A percentile compares a stretch with the other conserved stretches of the same genome.
Evolutionary conservation across 2,113 vertebrate genomes (phyloP).

Genomic region (Sialia sialis): DNA sequence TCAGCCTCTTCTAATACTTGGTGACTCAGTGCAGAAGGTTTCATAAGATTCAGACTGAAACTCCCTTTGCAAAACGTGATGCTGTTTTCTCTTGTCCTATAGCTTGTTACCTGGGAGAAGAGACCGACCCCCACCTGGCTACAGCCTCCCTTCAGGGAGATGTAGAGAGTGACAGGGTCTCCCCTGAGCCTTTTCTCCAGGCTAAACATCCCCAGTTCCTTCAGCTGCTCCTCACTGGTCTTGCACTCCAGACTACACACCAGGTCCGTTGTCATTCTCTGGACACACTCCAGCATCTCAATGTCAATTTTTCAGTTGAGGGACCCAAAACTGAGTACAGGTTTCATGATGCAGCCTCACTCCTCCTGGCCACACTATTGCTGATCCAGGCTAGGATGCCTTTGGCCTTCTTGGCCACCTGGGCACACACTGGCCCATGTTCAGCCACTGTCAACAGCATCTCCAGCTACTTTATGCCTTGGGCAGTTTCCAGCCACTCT

Average conservation of each 20-base stretch:
- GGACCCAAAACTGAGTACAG: neutral
- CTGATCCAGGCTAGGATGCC: neutral
- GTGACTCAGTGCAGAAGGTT: neutral
- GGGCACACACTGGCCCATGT: neutral
- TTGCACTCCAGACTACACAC: neutral
- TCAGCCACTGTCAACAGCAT: neutral
- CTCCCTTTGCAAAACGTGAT: neutral
- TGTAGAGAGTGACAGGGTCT: neutral
- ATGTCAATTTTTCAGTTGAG: neutral
- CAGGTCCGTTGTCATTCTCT: neutral
- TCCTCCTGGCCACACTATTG: neutral
- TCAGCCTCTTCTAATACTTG: neutral
- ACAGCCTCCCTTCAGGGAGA: neutral
- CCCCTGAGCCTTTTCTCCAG: neutral
- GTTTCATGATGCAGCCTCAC: fast-evolving
- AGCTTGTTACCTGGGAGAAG: neutral
- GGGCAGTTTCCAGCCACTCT: neutral
- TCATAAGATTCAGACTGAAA: neutral
- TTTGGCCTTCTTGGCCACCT: neutral
- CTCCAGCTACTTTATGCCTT: neutral
- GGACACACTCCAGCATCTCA: neutral
- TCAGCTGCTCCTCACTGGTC: neutral
- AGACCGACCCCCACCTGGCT: fast-evolving
- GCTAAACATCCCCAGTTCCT: neutral
- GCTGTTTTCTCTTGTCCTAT: neutral